Evolutionary conservation across 2,113 vertebrate genomes (phyloP).

Genomic region (Pteronura brasiliensis): DNA sequence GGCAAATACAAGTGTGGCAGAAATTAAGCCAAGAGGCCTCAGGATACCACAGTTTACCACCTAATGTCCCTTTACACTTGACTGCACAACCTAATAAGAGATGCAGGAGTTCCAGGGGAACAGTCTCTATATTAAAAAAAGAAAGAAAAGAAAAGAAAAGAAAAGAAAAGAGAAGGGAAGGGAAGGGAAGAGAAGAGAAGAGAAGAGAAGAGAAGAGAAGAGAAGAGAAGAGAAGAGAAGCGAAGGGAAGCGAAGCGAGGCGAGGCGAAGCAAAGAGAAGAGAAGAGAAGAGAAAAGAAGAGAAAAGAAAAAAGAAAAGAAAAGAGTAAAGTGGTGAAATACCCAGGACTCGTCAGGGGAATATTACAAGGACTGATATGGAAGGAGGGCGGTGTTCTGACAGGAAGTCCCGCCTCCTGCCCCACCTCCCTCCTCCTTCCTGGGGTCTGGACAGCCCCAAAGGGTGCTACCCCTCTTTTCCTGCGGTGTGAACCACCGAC

Average conservation of each 20-base stretch:
- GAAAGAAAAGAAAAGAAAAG: fast-evolving
- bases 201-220: no score
- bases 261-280: no score
- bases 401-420: not conserved
- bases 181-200: no score
- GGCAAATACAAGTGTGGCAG: not conserved
- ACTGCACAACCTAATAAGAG: not conserved
- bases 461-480: not conserved
- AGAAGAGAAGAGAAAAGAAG: no score
- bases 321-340: not conserved
- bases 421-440: not conserved
- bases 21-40: not conserved
- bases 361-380: not conserved
- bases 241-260: no score
- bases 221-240: not conserved
- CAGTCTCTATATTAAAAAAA: not conserved
- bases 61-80: not conserved
- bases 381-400: not conserved
- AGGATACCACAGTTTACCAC: not conserved
- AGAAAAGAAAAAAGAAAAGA: no score
- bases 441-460: not conserved
- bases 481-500: fast-evolving
- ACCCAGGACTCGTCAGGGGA: not conserved
- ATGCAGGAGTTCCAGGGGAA: not conserved
- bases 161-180: fast-evolving